Evolutionary conservation across 2,113 vertebrate species (phyloP).

Genomic region (Rafetus swinhoei): DNA sequence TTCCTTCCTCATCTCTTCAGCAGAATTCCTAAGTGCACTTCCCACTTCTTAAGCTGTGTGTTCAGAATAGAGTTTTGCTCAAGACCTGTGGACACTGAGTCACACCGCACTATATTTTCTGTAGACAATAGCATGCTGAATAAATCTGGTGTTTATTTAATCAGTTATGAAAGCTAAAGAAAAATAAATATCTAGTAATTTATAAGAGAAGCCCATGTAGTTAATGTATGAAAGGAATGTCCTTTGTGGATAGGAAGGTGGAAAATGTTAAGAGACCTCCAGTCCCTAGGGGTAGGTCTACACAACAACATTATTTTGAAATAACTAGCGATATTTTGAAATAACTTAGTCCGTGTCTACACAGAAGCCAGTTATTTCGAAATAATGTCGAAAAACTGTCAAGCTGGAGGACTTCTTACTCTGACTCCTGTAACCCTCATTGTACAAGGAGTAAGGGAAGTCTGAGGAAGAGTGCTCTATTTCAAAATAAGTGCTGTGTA

Average conservation of each 20-base stretch:
- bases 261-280: neutral
- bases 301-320: too few species aligned
- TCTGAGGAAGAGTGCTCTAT: too few species aligned
- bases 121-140: neutral
- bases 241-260: neutral
- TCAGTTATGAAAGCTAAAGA: neutral
- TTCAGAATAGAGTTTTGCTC: neutral
- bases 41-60: neutral
- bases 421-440: too few species aligned
- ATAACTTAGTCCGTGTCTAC: too few species aligned
- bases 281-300: neutral
- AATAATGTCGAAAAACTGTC: too few species aligned
- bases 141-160: neutral
- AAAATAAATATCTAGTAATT: neutral
- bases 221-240: neutral
- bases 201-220: conserved; percentile 8
- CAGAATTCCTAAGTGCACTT: fast-evolving
- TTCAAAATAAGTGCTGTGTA: too few species aligned
- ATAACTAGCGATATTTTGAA: too few species aligned
- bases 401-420: too few species aligned
- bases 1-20: neutral
- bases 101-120: fast-evolving
- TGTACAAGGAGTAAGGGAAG: too few species aligned
- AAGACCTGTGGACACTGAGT: neutral
- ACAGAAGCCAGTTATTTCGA: too few species aligned